Evolutionary conservation across 2,888 invertebrate genomes (phyloP).

Genomic region (Ochlodes sylvanus): DNA sequence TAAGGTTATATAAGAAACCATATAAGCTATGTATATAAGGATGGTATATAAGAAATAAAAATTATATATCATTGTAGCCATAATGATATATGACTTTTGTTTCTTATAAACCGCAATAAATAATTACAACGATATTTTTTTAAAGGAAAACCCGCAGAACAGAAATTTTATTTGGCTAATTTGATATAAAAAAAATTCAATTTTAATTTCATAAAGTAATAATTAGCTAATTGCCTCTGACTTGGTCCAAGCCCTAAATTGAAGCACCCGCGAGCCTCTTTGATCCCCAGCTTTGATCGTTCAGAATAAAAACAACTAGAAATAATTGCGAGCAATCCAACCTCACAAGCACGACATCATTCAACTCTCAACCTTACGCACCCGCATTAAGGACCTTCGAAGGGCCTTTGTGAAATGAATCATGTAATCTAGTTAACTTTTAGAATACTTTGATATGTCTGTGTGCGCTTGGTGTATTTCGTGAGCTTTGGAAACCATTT

Average conservation of each 20-base stretch:
- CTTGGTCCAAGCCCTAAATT: constrained; percentile 17
- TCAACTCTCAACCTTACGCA: constrained; percentile 9
- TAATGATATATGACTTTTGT: no score
- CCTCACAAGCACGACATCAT: background rate
- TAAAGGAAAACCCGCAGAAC: no score
- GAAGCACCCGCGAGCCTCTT: constrained; percentile 37
- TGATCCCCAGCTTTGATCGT: constrained; percentile 39
- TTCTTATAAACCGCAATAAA: no score
- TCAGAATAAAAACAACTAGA: constrained; percentile 39
- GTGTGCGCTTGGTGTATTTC: constrained; percentile 15
- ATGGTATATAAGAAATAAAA: no score
- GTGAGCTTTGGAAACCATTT: constrained; percentile 3
- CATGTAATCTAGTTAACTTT: constrained; percentile 26
- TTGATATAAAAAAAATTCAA: no score
- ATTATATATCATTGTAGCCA: no score
- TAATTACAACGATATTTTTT: no score
- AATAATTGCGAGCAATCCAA: constrained; percentile 37
- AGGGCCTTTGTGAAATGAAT: constrained; percentile 11
- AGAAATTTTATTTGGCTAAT: no score
- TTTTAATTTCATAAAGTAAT: no score
- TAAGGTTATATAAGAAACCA: no score
- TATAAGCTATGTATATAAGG: no score
- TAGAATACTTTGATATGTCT: constrained; percentile 30
- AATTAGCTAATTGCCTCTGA: background rate
- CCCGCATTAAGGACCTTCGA: background rate